Evolutionary conservation across 2,888 invertebrate genomes (phyloP), one percentile per base, ranked within the genome.

Genomic region (Agrotis ipsilon): DNA sequence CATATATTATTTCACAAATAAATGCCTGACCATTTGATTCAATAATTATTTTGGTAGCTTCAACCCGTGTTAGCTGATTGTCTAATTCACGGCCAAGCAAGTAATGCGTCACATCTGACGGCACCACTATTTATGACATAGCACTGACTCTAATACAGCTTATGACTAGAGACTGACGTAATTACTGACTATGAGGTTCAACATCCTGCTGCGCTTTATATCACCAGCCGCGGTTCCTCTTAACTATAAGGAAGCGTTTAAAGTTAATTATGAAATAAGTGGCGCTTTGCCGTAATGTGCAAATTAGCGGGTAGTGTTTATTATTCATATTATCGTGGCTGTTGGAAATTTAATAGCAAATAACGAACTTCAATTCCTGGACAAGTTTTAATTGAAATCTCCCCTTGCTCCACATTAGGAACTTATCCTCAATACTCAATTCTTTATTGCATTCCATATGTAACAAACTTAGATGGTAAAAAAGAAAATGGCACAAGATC

Each of bases 211-310:
- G 65, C 55, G 21, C 21, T 68, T 57, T 67, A 65, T 68, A 75
- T 49, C 51, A 61, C 66, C 27, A 43, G 59, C 45, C 48, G 45
- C 55, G 49, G 52, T 80, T 76, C 76, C 60, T 71, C 63, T 66
- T 13, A 76, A 43, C 78, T 46, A 78, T 78, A 81, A 81, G 71
- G 81, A 78, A 76, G 57, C 57, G 39, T 61, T 78, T 81, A 76
- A 32, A 49, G 21, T 21, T 61, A 74, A 69, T 80, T 75, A 66
- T 58, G 13, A 64, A 49, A 49, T 71, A 76, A 71, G 57, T 67
- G 63, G 49, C 46, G 45, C 45, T 76, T 24, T 57, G 45, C 57
- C 24, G 43, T 67, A 54, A 64, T 64, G 67, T 61, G 19, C 49
- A 58, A 64, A 67, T 71, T 64, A 71, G 27, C 60, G 45, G 45